Conservation (phyloP, 1,140 invertebrate species). For the Cryptotermes secundus region DNA sequence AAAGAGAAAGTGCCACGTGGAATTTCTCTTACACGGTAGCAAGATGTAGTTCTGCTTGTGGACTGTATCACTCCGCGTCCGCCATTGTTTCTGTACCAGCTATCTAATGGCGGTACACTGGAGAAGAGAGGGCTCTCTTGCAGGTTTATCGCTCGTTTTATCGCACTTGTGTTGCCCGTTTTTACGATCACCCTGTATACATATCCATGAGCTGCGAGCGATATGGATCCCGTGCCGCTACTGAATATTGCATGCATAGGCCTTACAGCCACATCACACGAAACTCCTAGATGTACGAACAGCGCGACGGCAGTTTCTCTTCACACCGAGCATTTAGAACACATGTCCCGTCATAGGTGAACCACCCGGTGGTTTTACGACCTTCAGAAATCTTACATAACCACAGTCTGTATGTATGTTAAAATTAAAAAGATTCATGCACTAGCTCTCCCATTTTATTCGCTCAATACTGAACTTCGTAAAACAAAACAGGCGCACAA, state of each 20-base stretch:
- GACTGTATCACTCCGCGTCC: neutral
- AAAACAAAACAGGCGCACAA: too few relatives aligned
- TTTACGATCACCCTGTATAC: slow-evolving; percentile 8
- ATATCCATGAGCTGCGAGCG: neutral
- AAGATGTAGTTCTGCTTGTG: neutral
- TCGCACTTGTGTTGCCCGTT: neutral
- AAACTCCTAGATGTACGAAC: neutral
- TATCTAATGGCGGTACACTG: neutral
- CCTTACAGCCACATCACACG: neutral
- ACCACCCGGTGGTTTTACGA: too few relatives aligned
- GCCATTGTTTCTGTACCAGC: neutral
- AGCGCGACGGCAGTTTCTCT: neutral
- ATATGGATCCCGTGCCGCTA: neutral
- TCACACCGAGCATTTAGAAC: neutral
- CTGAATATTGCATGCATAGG: slow-evolving; percentile 7
- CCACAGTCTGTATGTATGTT: too few relatives aligned
- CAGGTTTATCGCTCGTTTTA: neutral
- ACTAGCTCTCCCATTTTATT: too few relatives aligned
- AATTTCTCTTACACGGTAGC: neutral
- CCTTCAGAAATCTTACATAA: too few relatives aligned
- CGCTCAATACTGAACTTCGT: too few relatives aligned
- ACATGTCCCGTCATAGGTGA: neutral
- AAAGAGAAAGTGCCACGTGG: too few relatives aligned
- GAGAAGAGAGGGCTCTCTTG: neutral
- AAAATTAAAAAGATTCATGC: too few relatives aligned